Evolutionary conservation across 1,140 invertebrate species (phyloP), one percentile per base, ranked within the genome.

Genomic region (Agraylea sexmaculata): DNA sequence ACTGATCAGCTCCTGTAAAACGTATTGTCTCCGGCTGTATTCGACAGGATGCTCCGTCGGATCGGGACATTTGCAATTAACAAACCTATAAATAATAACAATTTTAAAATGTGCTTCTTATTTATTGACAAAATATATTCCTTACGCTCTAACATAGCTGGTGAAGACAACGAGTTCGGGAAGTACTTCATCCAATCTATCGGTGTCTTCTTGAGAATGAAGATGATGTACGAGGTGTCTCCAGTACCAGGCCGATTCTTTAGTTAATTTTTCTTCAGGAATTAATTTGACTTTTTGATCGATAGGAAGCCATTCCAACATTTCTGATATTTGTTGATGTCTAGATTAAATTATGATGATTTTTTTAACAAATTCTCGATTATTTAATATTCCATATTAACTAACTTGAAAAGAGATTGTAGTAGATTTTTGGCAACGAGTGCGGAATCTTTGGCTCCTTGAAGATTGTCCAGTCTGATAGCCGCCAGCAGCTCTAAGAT

Each of bases 211-310:
- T 16, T 59, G 58, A 19, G 57, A 59, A 42, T 64, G 60, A 32
- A 68, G 48, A 50, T 68, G 61, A 18, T 61, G 55, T 3, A 63
- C 59, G 4, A 68, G 54, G 37, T 68, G 62, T 22, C 65, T 54
- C 65, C 65, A 68, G 53, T 68, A 68, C 63, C 65, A 68, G 2
- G 62, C 59, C 1, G 60, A 62, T 42, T 68, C 65, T 36, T 68
- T 68, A 29, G 58, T 64, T n/a, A 68, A 37, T 20, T 63, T 59
- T 10, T 64, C 62, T 0, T 62, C 62, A 2, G 64, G 56, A 16
- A 68, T 64, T 1, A 68, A 47, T 8, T 59, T 58, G 0, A 65
- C 40, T 1, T 44, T 48, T 19, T 57, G 58, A 35, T 68, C 60
- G 1, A 58, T 63, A 4, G 65, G 65, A 23, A 68, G 51, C 65